Base-by-base conservation (phyloP, 2,113 vertebrate species). In the Cervus canadensis region DNA sequence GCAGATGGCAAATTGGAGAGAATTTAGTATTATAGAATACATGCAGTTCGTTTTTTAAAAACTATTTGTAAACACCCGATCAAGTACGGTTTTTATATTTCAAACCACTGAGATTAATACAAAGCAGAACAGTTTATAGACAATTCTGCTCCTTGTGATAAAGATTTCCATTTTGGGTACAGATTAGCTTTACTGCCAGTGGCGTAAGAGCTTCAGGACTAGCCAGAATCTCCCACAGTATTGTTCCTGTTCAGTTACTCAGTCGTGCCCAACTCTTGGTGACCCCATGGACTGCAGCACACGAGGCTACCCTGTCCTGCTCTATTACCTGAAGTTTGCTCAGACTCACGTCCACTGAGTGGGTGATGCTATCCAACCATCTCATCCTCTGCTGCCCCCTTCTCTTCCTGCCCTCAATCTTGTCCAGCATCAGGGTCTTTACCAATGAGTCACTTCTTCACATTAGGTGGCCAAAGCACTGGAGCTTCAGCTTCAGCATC, bases 51-150 rank as follows among this genome's bases (percentile, higher is more conserved):
- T 89, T 88, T 96, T 93, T 93, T 71, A 57, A 89, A 97, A 97
- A 74, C 33, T 92, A 90, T 92, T 96, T 95, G 86, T 90, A 96
- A 96, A 96, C 40, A 90, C n/a, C 21, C 82, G 71, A 86, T 95
- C 52, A 91, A 91, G 36, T 89, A n/a, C 59, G 86, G 87, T 92
- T 97, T 96, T 48, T 81, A 76, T 87, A 87, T 85, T 91, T 97
- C 59, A 95, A 95, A 48, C 67, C 81, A 85, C 52, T 57, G 59
- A 91, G 43, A 90, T 96, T 92, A 96, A 91, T 64, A 71, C 60
- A 94, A 94, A 96, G 52, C 90, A 48, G 43, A 62, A 11, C 17
- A 25, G 43, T 21, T 59, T 86, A 57, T 26, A 23, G 43, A 62
- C 62, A 71, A 13, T 62, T 52, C 48, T 54, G 19, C n/a, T 85